Conservation (phyloP, 2,797 vertebrate genomes). For the Odontamblyopus rebecca region DNA sequence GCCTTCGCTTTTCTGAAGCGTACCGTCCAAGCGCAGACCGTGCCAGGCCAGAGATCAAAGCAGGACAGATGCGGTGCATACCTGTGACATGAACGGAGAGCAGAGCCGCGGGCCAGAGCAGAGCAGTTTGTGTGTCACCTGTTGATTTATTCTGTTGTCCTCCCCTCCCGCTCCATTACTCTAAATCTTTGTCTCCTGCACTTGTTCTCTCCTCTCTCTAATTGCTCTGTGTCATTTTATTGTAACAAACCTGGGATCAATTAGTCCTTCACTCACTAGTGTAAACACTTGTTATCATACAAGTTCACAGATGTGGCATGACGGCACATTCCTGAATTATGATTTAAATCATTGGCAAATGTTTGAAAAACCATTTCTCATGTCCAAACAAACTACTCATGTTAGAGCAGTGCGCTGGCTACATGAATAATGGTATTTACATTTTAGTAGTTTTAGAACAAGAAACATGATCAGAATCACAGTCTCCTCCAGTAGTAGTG, state of each 20-base stretch:
- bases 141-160: constrained; percentile 75
- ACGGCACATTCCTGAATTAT: constrained; percentile 8
- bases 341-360: constrained; percentile 15
- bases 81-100: constrained; percentile 75
- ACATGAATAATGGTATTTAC: constrained; percentile 1
- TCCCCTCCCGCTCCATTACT: constrained; percentile 27
- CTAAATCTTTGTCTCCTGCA: constrained; percentile 35
- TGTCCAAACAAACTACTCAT: not conserved
- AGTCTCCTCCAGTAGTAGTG: not conserved
- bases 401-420: not conserved
- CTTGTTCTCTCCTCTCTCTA: constrained; percentile 19
- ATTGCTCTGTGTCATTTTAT: constrained; percentile 29
- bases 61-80: constrained; percentile 73
- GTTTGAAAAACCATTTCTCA: constrained; percentile 8
- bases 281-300: constrained; percentile 15
- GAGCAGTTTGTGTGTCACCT: constrained; percentile 72
- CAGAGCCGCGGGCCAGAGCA: constrained; percentile 76
- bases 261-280: constrained; percentile 27
- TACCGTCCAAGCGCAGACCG: constrained; percentile 54
- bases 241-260: constrained; percentile 42
- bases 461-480: not conserved
- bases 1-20: constrained; percentile 42
- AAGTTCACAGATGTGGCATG: constrained; percentile 10
- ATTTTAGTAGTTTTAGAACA: not conserved
- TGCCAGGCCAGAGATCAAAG: constrained; percentile 81